Conservation (phyloP, 92 coral and sea anemone genomes). For the Siderastrea radians region DNA sequence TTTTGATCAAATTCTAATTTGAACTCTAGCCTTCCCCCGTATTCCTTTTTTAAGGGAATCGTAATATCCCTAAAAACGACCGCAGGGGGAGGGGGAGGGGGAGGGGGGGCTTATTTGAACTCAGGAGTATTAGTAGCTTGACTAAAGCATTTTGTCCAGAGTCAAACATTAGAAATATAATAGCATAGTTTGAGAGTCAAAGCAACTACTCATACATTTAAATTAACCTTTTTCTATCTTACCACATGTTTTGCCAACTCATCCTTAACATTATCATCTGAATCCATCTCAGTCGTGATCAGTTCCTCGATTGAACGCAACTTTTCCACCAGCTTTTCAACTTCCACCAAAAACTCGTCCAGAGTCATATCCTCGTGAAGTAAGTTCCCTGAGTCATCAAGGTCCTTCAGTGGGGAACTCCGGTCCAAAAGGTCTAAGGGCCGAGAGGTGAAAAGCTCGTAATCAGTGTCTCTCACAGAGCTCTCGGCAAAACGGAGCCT, state of each 20-base stretch:
- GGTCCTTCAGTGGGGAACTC: slow-evolving; percentile 49
- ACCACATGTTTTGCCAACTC: slow-evolving; percentile 98
- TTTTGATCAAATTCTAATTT: too few species aligned
- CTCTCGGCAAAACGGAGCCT: slow-evolving; percentile 47
- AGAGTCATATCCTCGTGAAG: slow-evolving; percentile 78
- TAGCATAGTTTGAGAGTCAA: too few species aligned
- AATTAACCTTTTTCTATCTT: slow-evolving; percentile 28
- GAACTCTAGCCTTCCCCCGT: too few species aligned
- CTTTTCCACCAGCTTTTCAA: slow-evolving; percentile 89
- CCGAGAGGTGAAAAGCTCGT: slow-evolving; percentile 43
- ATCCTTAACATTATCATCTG: slow-evolving; percentile 80
- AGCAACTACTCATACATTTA: neutral
- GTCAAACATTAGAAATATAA: too few species aligned
- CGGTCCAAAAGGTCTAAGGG: slow-evolving; percentile 41
- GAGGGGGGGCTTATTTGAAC: too few species aligned
- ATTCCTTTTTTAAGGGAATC: too few species aligned
- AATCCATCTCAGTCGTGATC: slow-evolving; percentile 72
- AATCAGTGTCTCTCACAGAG: slow-evolving; percentile 39
- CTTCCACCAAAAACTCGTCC: slow-evolving; percentile 87
- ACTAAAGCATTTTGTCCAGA: too few species aligned
- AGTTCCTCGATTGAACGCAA: slow-evolving; percentile 91
- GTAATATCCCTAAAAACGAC: too few species aligned
- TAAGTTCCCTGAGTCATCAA: slow-evolving; percentile 78
- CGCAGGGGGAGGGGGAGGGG: too few species aligned
- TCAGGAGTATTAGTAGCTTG: neutral